These are phyloP conservation scores for Ditylenchus weischeri DNA, from an alignment of 2,888 invertebrate genomes.

Conservation along the genomic window DNA sequence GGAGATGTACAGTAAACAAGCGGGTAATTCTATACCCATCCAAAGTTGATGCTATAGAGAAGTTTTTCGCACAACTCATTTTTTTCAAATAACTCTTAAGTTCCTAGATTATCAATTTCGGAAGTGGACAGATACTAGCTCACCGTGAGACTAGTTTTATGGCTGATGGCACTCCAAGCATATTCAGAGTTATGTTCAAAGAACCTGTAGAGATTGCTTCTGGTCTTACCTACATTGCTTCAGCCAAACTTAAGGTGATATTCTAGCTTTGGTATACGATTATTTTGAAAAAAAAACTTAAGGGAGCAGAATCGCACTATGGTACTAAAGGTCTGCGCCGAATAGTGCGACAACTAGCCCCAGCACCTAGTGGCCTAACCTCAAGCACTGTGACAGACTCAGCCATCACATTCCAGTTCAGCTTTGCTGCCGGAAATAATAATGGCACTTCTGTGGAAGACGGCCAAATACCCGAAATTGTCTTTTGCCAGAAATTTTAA, in stretches of 20 bases:
- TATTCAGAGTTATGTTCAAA: slow-evolving; percentile 75
- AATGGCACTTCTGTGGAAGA: slow-evolving; percentile 76
- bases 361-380: not conserved
- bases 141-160: slow-evolving; percentile 74
- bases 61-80: too few species aligned
- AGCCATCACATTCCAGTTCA: slow-evolving; percentile 77
- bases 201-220: slow-evolving; percentile 78
- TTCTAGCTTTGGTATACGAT: not conserved
- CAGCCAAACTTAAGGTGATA: slow-evolving; percentile 73
- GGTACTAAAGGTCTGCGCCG: slow-evolving; percentile 77
- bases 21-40: too few species aligned
- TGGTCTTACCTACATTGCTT: slow-evolving; percentile 76
- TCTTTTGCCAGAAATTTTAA: slow-evolving; percentile 68
- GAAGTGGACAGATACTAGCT: slow-evolving; percentile 72
- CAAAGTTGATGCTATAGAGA: too few species aligned
- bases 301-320: slow-evolving; percentile 84
- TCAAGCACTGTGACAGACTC: not conserved
- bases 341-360: slow-evolving; percentile 66
- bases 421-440: slow-evolving; percentile 80
- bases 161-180: slow-evolving; percentile 71
- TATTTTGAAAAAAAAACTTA: slow-evolving; percentile 29
- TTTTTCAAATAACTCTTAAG: too few species aligned
- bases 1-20: too few species aligned
- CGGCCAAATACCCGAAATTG: slow-evolving; percentile 81
- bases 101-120: slow-evolving; percentile 70